A percentile compares a stretch with the other conserved stretches of the same genome.
Evolutionary conservation across 2,888 invertebrate genomes (phyloP).

Genomic region (Octodonta nipae): DNA sequence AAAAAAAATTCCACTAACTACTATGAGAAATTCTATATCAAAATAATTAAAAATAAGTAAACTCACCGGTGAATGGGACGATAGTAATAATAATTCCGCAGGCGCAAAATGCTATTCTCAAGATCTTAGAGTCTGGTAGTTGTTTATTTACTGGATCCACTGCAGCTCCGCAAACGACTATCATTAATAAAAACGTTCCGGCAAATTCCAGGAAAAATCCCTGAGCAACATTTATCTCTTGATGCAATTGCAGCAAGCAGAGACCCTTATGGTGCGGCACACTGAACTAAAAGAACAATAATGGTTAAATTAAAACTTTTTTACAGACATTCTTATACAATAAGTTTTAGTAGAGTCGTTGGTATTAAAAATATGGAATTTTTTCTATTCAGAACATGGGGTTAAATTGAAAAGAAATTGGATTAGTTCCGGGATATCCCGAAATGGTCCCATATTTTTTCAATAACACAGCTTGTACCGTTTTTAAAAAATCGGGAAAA

Average conservation of each 20-base stretch:
- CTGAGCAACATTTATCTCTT: constrained; percentile 3
- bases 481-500: too few relatives aligned
- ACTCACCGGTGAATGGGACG: constrained; percentile 9
- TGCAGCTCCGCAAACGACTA: constrained; percentile 9
- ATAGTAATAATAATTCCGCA: constrained; percentile 7
- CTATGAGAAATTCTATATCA: neutral
- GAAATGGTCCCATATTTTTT: too few relatives aligned
- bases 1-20: constrained; percentile 5
- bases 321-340: too few relatives aligned
- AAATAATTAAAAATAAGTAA: neutral
- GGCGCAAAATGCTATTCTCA: constrained; percentile 6
- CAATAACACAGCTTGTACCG: too few relatives aligned
- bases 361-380: too few relatives aligned
- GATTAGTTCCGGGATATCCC: too few relatives aligned
- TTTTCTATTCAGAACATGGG: too few relatives aligned
- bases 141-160: constrained; percentile 5
- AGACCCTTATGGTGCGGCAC: constrained; percentile 1
- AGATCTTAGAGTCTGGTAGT: constrained; percentile 7
- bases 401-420: too few relatives aligned
- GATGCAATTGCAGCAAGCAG: constrained; percentile 8
- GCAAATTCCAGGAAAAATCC: constrained; percentile 12
- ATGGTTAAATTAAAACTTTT: too few relatives aligned
- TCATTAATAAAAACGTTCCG: constrained; percentile 6
- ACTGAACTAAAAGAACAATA: constrained; percentile 6
- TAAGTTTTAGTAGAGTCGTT: too few relatives aligned